Percentiles rank a stretch among this genome's conserved stretches.
These are phyloP conservation scores for Oceanodroma tethys DNA, from an alignment of 2,113 vertebrate genomes.

Conservation along the genomic window DNA sequence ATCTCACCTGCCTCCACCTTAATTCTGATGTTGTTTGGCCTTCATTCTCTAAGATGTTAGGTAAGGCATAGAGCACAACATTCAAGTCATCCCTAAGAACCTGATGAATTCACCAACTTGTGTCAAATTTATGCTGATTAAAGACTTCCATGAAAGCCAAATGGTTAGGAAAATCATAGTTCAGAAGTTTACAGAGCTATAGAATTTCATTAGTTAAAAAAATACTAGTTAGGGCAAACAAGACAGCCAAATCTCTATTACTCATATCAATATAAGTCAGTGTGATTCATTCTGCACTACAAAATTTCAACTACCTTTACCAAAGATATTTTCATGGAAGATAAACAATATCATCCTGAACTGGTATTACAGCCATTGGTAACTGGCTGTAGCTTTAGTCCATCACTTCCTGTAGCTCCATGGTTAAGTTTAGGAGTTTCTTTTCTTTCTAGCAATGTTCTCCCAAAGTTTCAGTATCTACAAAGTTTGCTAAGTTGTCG, in stretches of 20 bases:
- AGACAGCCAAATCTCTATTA: background rate
- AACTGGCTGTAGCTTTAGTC: background rate
- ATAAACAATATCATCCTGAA: background rate
- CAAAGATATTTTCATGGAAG: background rate
- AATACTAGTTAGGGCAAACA: background rate
- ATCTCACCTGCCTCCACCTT: background rate
- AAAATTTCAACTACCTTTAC: background rate
- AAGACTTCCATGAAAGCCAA: background rate
- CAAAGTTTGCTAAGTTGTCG: background rate
- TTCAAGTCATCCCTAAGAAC: background rate
- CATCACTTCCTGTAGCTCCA: background rate
- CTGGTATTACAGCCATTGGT: background rate
- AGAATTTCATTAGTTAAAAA: background rate
- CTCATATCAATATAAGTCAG: background rate
- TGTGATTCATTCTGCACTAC: background rate
- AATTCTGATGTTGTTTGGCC: background rate
- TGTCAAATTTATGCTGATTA: background rate
- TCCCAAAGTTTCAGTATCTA: background rate
- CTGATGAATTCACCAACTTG: background rate
- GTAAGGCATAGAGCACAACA: background rate
- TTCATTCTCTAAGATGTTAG: background rate
- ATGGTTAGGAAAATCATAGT: background rate
- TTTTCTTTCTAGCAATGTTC: background rate
- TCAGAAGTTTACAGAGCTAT: background rate
- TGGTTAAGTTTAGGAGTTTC: background rate